Evolutionary conservation across 92 coral and sea anemone species (phyloP).

Genomic region (Chrysogorgia sp.): DNA sequence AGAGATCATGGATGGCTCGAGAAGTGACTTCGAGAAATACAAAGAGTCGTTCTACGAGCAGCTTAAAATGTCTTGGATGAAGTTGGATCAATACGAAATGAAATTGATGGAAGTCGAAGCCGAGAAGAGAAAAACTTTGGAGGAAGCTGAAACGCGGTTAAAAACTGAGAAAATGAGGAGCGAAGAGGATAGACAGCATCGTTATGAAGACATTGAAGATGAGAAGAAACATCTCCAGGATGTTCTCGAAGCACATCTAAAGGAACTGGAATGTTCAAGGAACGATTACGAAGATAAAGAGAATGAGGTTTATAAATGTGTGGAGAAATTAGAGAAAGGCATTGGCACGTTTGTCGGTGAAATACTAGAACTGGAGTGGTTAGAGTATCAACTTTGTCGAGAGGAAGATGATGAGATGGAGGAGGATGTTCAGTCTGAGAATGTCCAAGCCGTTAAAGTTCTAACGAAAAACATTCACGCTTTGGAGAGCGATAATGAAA

Average conservation of each 20-base stretch:
- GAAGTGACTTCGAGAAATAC: constrained; percentile 58
- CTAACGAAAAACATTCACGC: constrained; percentile 50
- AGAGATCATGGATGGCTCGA: constrained; percentile 29
- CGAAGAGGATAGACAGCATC: constrained; percentile 58
- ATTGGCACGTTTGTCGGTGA: constrained; percentile 8
- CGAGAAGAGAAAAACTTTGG: constrained; percentile 65
- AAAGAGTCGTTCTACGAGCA: constrained; percentile 56
- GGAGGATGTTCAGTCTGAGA: constrained; percentile 12
- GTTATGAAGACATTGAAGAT: constrained; percentile 46
- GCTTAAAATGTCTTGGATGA: constrained; percentile 82
- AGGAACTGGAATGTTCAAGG: constrained; percentile 52
- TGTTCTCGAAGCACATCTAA: constrained; percentile 52
- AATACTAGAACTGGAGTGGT: constrained; percentile 36
- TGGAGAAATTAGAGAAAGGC: constrained; percentile 25
- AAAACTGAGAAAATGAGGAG: constrained; percentile 59
- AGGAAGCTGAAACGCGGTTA: constrained; percentile 68
- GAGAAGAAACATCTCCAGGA: constrained; percentile 73
- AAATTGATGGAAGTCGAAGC: constrained; percentile 86
- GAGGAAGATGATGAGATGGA: neutral
- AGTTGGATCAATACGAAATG: constrained; percentile 78
- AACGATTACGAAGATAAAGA: constrained; percentile 35
- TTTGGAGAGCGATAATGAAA: constrained; percentile 59
- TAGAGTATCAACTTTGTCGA: constrained; percentile 22
- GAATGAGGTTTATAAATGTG: constrained; percentile 17
- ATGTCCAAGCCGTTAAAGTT: constrained; percentile 1